Evolutionary conservation across 92 coral and sea anemone genomes (phyloP), one percentile per base, ranked within the genome.

Genomic region (Scolanthus callimorphus): DNA sequence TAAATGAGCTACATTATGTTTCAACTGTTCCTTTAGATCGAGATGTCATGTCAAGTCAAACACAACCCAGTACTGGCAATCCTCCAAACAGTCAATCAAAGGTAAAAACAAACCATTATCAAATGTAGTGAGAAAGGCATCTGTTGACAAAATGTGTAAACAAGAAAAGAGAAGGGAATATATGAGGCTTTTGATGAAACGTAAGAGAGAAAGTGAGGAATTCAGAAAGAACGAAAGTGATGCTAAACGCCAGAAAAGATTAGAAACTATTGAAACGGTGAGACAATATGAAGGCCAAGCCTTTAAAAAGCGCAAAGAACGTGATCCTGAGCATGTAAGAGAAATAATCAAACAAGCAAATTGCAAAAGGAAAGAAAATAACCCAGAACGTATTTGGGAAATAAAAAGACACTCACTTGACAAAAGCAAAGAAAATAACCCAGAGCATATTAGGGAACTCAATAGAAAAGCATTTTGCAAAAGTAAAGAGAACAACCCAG

Each of bases 1-100:
- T 75, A 29, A 57, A 58, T 66, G 69, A 75, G 46, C 6, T 59
- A 31, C 82, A 75, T 48, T 68, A 67, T 77, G 70, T n/a, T n/a
- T n/a, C n/a, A n/a, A n/a, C n/a, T n/a, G n/a, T n/a, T n/a, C n/a
- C n/a, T n/a, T n/a, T n/a, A 67, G 29, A n/a, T n/a, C n/a, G n/a
- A n/a, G n/a, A n/a, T n/a, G n/a, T n/a, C n/a, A 15, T 34, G 41
- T 6, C 8, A 34, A 6, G 41, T n/a, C n/a, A n/a, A 6, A 34
- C 41, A 34, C 41, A 34, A 15, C 6, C 15, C 8, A 34, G 6
- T 34, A 6, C 6, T 6, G 41, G 15, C 8, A 34, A 6, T 6
- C 41, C 6, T 12, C 10, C 3, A 3, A 19, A 51, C 27, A 51
- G 13, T 3, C 2, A 51, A 51, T n/a, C 57, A 1, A 15, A 6